phyloP scores from a whole-genome alignment of 2,797 vertebrate species.

The Pelobates cultripes region DNA sequence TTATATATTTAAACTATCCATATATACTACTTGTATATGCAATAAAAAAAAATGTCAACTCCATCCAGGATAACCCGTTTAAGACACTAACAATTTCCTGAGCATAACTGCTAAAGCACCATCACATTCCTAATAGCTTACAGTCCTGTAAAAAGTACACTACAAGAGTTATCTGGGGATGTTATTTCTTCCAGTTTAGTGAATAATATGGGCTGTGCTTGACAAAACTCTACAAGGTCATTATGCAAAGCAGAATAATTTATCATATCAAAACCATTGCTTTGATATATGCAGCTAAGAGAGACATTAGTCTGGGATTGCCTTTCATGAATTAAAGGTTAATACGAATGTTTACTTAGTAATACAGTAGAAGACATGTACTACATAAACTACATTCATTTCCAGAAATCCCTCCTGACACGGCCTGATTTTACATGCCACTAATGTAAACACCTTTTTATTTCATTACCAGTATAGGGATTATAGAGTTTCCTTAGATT shows the following conservation, averaged over 20 bases:
- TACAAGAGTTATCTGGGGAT: not conserved
- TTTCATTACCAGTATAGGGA: slow-evolving; percentile 24
- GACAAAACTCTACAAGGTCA: slow-evolving; percentile 70
- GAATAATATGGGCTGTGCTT: slow-evolving; percentile 62
- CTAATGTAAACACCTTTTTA: slow-evolving; percentile 38
- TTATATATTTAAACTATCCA: no score
- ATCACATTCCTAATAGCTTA: not conserved
- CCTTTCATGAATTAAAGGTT: slow-evolving; percentile 66
- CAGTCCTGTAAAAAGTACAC: not conserved
- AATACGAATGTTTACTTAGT: slow-evolving; percentile 67
- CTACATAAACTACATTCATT: slow-evolving; percentile 67
- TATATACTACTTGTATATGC: no score
- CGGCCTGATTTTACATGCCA: slow-evolving; percentile 31
- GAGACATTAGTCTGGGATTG: slow-evolving; percentile 60
- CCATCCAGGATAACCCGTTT: no score
- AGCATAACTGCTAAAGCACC: not conserved
- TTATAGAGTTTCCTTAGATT: not conserved
- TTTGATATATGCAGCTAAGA: slow-evolving; percentile 64
- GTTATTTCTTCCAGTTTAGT: slow-evolving; percentile 54
- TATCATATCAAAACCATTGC: slow-evolving; percentile 69
- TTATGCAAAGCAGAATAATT: slow-evolving; percentile 72
- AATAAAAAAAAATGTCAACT: no score
- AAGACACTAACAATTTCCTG: no score
- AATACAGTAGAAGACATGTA: slow-evolving; percentile 62
- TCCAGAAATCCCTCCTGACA: slow-evolving; percentile 60